phyloP scores from a whole-genome alignment of 2,797 vertebrate species.

The Hephaestus fuliginosus region DNA sequence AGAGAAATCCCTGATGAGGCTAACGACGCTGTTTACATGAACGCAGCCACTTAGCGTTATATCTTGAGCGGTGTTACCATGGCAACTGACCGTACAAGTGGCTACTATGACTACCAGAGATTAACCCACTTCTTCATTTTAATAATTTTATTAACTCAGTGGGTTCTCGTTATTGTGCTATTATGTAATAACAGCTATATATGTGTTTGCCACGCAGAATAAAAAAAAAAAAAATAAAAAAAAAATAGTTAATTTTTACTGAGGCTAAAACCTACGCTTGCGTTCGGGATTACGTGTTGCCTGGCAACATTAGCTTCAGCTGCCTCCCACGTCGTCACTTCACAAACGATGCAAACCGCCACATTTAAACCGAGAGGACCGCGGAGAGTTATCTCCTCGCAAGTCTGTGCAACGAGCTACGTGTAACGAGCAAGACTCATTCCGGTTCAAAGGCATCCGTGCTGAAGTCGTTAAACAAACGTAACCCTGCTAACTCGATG shows the following conservation, averaged over 20 bases:
- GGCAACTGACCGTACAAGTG: conserved; percentile 49
- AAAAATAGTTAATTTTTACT: neutral
- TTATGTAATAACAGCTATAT: neutral
- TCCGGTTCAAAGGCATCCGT: neutral
- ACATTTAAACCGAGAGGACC: conserved; percentile 72
- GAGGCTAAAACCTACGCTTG: neutral
- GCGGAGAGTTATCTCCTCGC: too few species aligned
- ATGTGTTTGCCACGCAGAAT: too few species aligned
- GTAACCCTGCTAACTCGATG: conserved; percentile 52
- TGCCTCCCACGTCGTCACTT: conserved; percentile 78
- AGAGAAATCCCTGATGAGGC: too few species aligned
- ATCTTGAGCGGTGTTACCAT: conserved; percentile 67
- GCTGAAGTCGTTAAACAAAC: neutral
- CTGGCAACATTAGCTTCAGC: conserved; percentile 65
- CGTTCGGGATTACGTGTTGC: conserved; percentile 50
- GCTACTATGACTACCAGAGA: neutral
- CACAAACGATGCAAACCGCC: conserved; percentile 70
- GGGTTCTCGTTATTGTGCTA: too few species aligned
- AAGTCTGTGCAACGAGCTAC: too few species aligned
- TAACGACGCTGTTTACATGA: neutral
- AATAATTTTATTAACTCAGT: neutral
- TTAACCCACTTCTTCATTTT: neutral
- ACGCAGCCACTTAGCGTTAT: conserved; percentile 3
- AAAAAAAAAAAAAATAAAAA: neutral
- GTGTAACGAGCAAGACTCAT: neutral